Percentiles rank a stretch among this genome's conserved stretches.
Evolutionary conservation across 1,140 invertebrate species (phyloP).

Genomic region (Ephestia elutella): DNA sequence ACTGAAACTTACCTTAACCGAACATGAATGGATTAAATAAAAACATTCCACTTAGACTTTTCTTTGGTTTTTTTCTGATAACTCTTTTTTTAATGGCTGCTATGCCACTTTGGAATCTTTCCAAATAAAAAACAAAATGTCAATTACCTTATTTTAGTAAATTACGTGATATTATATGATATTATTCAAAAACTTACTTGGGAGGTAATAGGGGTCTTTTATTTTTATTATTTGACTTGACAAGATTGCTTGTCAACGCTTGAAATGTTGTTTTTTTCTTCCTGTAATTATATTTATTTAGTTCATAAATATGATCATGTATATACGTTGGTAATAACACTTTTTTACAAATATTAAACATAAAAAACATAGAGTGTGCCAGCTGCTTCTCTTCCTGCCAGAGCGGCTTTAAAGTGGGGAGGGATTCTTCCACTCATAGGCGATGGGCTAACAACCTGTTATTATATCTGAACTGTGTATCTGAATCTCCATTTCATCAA

Average conservation of each 20-base stretch:
- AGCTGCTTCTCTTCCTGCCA: no score
- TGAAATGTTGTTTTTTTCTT: not conserved
- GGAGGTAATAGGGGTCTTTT: not conserved
- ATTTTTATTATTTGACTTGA: not conserved
- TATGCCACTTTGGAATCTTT: not conserved
- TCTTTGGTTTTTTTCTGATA: slow-evolving; percentile 4
- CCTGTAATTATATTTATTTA: not conserved
- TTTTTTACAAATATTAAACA: no score
- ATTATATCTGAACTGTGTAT: no score
- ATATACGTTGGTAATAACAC: no score
- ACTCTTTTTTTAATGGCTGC: not conserved
- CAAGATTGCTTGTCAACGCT: not conserved
- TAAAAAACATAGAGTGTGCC: no score
- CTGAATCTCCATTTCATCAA: no score
- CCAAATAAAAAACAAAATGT: not conserved
- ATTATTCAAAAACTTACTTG: not conserved
- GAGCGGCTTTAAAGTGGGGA: no score
- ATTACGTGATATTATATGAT: no score
- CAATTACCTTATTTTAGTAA: no score
- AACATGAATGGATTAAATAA: slow-evolving; percentile 22
- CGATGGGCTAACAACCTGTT: no score
- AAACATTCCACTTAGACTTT: slow-evolving; percentile 20
- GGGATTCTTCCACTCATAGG: no score
- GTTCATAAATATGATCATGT: no score
- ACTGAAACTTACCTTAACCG: slow-evolving; percentile 12